Evolutionary conservation across 2,797 vertebrate species (phyloP).

Genomic region (Manis pentadactyla): DNA sequence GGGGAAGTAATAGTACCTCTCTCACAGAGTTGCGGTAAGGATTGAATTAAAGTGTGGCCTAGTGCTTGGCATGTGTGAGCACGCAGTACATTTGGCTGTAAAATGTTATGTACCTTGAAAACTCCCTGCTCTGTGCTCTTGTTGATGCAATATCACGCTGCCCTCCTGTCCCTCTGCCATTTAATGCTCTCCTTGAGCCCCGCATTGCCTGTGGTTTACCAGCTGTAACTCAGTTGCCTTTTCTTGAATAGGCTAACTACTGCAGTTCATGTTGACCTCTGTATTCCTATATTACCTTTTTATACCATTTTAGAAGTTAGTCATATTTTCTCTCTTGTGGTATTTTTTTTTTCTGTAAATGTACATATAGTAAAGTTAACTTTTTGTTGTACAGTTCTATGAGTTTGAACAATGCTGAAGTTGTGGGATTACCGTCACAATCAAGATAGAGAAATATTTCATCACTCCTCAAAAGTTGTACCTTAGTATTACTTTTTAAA

Average conservation of each 20-base stretch:
- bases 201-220: not conserved
- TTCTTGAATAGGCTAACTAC: not conserved
- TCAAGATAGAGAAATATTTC: not conserved
- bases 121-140: not conserved
- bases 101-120: not conserved
- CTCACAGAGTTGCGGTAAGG: not conserved
- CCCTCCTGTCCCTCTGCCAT: not conserved
- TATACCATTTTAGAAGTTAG: constrained; percentile 3
- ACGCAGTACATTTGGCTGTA: not conserved
- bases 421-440: not conserved
- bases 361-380: not conserved
- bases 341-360: constrained; percentile 33
- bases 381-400: not conserved
- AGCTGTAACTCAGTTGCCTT: not conserved
- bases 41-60: not conserved
- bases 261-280: constrained; percentile 50
- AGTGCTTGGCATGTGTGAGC: constrained; percentile 36
- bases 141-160: not conserved
- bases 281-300: not conserved
- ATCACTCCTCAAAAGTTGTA: not conserved
- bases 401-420: not conserved
- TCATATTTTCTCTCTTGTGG: not conserved
- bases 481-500: constrained; percentile 37
- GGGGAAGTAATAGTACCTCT: not conserved
- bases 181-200: not conserved